phyloP scores from a whole-genome alignment of 2,888 invertebrate genomes.

The Podotricha telesiphe region DNA sequence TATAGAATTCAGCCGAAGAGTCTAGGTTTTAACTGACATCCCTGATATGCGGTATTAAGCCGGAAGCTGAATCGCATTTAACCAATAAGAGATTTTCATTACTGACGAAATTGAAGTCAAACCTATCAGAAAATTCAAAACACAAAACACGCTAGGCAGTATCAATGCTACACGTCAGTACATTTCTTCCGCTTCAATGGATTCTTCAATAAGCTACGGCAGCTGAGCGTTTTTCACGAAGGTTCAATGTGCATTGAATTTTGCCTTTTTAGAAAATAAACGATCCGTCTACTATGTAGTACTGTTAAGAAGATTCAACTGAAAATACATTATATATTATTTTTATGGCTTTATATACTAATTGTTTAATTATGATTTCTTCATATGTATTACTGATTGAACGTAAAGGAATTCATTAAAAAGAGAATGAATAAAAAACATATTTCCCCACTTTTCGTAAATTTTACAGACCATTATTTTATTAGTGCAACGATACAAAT shows the following conservation, averaged over 20 bases:
- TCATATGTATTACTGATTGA: too few relatives aligned
- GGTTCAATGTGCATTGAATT: conserved; percentile 16
- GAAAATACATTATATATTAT: not conserved
- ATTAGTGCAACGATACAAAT: too few relatives aligned
- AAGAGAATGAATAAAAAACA: too few relatives aligned
- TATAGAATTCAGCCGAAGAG: too few relatives aligned
- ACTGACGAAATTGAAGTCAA: not conserved
- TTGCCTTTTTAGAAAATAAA: conserved; percentile 20
- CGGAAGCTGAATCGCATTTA: too few relatives aligned
- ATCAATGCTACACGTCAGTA: conserved; percentile 23
- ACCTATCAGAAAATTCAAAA: not conserved
- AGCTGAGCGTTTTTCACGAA: conserved; percentile 23
- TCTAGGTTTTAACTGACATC: too few relatives aligned
- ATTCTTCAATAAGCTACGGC: conserved; percentile 21
- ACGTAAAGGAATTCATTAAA: too few relatives aligned
- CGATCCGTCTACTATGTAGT: not conserved
- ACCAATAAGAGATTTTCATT: not conserved
- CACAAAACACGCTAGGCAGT: conserved; percentile 1
- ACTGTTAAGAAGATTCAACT: not conserved
- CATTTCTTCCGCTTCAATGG: conserved; percentile 25
- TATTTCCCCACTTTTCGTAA: too few relatives aligned
- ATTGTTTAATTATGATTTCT: too few relatives aligned
- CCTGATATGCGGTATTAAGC: too few relatives aligned
- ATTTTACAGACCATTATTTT: too few relatives aligned
- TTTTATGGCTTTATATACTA: too few relatives aligned